These are phyloP conservation scores for Acromyrmex echinatior DNA, from an alignment of 1,140 invertebrate genomes.

Conservation along the genomic window DNA sequence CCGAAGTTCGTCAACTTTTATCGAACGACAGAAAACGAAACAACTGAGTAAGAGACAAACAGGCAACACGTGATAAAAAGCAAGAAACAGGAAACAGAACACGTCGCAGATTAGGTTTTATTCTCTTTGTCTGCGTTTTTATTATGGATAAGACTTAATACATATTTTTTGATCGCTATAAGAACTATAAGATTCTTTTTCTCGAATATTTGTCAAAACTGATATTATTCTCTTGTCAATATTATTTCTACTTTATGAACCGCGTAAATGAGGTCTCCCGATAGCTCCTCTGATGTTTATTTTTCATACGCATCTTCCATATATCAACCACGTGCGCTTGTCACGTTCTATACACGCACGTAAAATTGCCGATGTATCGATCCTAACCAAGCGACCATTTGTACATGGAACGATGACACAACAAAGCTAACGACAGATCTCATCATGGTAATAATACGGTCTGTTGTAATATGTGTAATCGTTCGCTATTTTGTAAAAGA, in stretches of 20 bases:
- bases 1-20: too few species aligned
- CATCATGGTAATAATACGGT: constrained; percentile 9
- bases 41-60: too few species aligned
- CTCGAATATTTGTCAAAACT: not conserved
- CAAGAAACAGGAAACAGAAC: too few species aligned
- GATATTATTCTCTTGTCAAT: not conserved
- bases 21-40: too few species aligned
- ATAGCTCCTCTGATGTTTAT: not conserved
- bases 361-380: not conserved
- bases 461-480: not conserved
- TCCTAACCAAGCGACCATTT: not conserved
- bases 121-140: too few species aligned
- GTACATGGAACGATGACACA: not conserved
- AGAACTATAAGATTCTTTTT: not conserved
- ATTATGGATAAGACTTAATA: too few species aligned
- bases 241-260: not conserved
- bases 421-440: constrained; percentile 20
- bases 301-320: not conserved
- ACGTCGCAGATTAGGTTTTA: too few species aligned
- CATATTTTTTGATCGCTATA: not conserved
- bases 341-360: not conserved
- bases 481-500: not conserved
- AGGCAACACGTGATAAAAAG: too few species aligned
- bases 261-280: too few species aligned
- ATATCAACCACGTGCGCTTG: constrained; percentile 2